Conservation (phyloP, 2,113 vertebrate species). For the Rhinichthys klamathensis region DNA sequence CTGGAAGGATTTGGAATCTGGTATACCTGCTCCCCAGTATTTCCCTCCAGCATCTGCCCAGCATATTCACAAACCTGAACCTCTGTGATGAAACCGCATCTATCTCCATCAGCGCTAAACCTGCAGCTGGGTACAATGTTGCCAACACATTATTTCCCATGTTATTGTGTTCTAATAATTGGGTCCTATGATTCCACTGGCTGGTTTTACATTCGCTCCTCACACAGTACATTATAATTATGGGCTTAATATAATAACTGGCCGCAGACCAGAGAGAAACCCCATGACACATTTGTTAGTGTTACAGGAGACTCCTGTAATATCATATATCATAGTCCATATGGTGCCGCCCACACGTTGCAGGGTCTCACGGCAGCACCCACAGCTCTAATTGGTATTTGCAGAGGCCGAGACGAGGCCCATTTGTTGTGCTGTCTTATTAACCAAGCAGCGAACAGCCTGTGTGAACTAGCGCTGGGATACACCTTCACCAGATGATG, state of each 20-base stretch:
- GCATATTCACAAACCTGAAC: not conserved
- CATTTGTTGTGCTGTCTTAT: conserved; percentile 31
- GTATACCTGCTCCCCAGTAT: too few species aligned
- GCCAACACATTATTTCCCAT: not conserved
- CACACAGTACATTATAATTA: conserved; percentile 29
- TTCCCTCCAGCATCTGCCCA: not conserved
- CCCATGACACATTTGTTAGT: conserved; percentile 22
- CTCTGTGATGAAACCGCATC: not conserved
- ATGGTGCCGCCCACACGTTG: conserved; percentile 38
- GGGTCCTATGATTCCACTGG: not conserved
- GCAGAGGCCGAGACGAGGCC: conserved; percentile 25
- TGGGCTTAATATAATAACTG: not conserved
- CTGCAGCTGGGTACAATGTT: not conserved
- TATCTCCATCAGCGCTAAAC: not conserved
- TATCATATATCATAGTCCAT: conserved; percentile 36
- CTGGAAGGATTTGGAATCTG: not conserved
- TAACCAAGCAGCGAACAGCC: conserved; percentile 6
- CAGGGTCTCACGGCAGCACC: conserved; percentile 18
- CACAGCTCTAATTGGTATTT: conserved; percentile 31
- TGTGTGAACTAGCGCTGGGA: not conserved
- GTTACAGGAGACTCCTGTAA: conserved; percentile 33
- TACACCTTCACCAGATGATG: conserved; percentile 51
- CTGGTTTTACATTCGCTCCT: not conserved
- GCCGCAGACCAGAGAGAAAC: conserved; percentile 8
- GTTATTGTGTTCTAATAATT: not conserved